These are phyloP conservation scores for Entomobrya proxima DNA, from an alignment of 2,888 invertebrate species.

Conservation along the genomic window DNA sequence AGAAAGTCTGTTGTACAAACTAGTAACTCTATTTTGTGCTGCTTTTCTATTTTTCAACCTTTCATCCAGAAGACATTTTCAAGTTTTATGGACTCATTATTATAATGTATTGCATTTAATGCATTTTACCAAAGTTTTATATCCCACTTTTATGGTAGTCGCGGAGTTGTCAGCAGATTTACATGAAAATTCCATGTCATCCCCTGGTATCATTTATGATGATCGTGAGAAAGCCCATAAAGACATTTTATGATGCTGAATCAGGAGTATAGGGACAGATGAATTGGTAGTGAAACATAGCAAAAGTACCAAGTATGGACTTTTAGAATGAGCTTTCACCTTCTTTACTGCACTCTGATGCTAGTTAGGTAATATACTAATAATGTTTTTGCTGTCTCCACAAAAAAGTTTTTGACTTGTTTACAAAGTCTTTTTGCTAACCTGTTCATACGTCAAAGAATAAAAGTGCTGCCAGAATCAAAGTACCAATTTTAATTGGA, in stretches of 20 bases:
- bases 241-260: conserved; percentile 51
- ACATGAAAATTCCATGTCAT: conserved; percentile 36
- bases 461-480: too few species aligned
- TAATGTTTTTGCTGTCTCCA: background rate
- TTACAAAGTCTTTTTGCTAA: too few species aligned
- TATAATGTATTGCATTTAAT: conserved; percentile 43
- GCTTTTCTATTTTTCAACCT: background rate
- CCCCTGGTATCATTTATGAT: conserved; percentile 16
- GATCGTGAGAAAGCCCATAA: conserved; percentile 35
- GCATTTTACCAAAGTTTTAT: conserved; percentile 36
- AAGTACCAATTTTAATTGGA: too few species aligned
- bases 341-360: background rate
- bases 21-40: background rate
- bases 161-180: conserved; percentile 25
- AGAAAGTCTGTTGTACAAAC: background rate
- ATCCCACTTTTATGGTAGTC: background rate
- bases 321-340: conserved; percentile 25
- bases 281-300: background rate
- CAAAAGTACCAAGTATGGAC: background rate
- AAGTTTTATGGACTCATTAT: conserved; percentile 43
- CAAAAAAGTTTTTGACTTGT: too few species aligned
- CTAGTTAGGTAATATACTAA: background rate
- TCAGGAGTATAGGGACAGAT: background rate
- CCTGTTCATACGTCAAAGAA: too few species aligned
- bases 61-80: conserved; percentile 22